Percentiles rank a stretch among this genome's conserved stretches.
Evolutionary conservation across 1,140 invertebrate species (phyloP).

Genomic region (Ips typographus): DNA sequence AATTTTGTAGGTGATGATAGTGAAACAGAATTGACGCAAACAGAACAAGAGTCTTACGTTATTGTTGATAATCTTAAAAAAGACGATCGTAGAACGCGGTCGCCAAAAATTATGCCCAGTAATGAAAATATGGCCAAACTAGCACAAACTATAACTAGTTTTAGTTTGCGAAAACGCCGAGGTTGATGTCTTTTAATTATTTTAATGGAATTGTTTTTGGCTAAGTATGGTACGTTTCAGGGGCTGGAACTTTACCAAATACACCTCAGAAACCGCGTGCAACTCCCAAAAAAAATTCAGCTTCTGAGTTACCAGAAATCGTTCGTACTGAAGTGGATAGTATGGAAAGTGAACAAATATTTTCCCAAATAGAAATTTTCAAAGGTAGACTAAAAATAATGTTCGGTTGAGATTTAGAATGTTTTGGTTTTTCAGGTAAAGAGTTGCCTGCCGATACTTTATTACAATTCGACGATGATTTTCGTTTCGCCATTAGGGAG

Average conservation of each 20-base stretch:
- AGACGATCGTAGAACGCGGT: conserved; percentile 44
- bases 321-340: conserved; percentile 40
- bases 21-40: conserved; percentile 38
- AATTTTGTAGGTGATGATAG: conserved; percentile 28
- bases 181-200: neutral
- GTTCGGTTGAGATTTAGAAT: neutral
- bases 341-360: conserved; percentile 41
- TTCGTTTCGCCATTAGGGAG: conserved; percentile 68
- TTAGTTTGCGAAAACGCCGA: conserved; percentile 58
- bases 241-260: conserved; percentile 51
- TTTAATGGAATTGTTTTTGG: neutral
- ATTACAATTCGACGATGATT: conserved; percentile 75
- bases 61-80: conserved; percentile 44
- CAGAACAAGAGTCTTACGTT: conserved; percentile 44
- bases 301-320: conserved; percentile 46
- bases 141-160: conserved; percentile 51
- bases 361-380: conserved; percentile 33
- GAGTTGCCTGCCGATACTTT: conserved; percentile 52
- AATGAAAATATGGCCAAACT: conserved; percentile 52
- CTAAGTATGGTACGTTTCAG: conserved; percentile 40
- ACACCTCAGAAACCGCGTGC: conserved; percentile 42
- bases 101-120: conserved; percentile 44
- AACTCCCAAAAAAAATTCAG: conserved; percentile 47
- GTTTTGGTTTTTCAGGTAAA: conserved; percentile 52
- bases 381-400: conserved; percentile 18